Percentiles rank a stretch among this genome's conserved stretches.
These are phyloP conservation scores for Coreius guichenoti DNA, from an alignment of 2,797 vertebrate genomes.

Conservation along the genomic window DNA sequence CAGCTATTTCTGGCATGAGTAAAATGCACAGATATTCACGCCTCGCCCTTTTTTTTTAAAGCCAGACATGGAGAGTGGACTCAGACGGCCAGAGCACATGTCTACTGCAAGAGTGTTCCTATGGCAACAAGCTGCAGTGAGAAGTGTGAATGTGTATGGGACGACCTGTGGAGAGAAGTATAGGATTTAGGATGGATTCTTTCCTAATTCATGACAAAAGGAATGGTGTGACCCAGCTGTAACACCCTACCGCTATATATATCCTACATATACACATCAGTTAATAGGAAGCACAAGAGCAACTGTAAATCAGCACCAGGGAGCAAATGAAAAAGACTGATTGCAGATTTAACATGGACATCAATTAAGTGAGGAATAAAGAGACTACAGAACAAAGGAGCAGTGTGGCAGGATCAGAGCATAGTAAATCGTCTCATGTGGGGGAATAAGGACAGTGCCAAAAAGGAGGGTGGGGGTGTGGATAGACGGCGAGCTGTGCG, in stretches of 20 bases:
- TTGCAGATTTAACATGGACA: neutral
- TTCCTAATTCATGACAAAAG: slow-evolving; percentile 36
- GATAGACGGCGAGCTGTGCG: neutral
- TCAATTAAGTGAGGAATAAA: slow-evolving; percentile 12
- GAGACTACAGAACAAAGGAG: neutral
- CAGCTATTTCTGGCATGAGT: slow-evolving; percentile 59
- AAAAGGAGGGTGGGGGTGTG: neutral
- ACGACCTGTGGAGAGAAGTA: slow-evolving; percentile 18
- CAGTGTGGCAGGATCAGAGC: neutral
- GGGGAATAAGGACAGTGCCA: slow-evolving; percentile 9
- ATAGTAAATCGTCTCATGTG: slow-evolving; percentile 18
- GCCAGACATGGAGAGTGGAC: slow-evolving; percentile 46
- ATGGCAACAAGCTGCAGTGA: slow-evolving; percentile 58
- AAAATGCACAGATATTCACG: slow-evolving; percentile 46
- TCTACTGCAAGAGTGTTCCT: slow-evolving; percentile 56
- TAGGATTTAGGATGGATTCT: slow-evolving; percentile 35
- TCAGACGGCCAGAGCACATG: slow-evolving; percentile 37
- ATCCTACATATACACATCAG: slow-evolving; percentile 18
- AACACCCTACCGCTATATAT: slow-evolving; percentile 39
- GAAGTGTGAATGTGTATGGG: slow-evolving; percentile 18
- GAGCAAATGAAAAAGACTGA: neutral
- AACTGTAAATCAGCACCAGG: slow-evolving; percentile 16
- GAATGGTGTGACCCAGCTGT: slow-evolving; percentile 39
- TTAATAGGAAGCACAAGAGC: neutral
- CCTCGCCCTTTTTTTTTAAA: neutral